A percentile compares a stretch with the other conserved stretches of the same genome.
phyloP scores from a whole-genome alignment of 2,113 vertebrate species.

The Euleptes europaea region DNA sequence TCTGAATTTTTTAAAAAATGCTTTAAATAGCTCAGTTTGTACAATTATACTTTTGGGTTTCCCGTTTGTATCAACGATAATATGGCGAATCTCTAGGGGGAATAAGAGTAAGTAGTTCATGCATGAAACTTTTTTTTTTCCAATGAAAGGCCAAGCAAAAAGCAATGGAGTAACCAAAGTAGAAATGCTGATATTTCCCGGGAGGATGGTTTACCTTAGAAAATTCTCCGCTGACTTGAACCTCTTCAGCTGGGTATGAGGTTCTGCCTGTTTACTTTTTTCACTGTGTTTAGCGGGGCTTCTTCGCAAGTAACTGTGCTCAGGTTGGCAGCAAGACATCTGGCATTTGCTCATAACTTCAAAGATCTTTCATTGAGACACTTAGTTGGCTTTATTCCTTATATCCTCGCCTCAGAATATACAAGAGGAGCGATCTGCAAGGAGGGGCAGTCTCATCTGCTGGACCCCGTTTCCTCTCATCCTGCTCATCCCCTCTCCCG shows the following conservation, averaged over 20 bases:
- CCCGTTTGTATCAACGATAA: conserved; percentile 1
- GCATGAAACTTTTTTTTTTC: neutral
- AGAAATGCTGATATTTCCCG: neutral
- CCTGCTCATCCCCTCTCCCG: too few species aligned
- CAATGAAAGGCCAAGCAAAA: neutral
- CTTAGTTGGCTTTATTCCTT: neutral
- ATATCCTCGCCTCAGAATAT: neutral
- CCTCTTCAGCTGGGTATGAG: neutral
- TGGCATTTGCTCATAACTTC: neutral
- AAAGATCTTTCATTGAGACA: neutral
- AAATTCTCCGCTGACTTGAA: neutral
- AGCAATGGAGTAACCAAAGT: neutral
- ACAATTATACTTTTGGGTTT: neutral
- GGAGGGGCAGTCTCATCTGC: too few species aligned
- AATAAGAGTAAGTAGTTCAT: neutral
- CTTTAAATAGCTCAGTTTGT: neutral
- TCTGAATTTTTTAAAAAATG: neutral
- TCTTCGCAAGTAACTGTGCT: neutral
- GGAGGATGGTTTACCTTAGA: neutral
- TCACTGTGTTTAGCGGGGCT: neutral
- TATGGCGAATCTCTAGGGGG: neutral
- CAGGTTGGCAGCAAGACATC: neutral
- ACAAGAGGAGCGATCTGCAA: too few species aligned
- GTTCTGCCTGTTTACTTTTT: neutral
- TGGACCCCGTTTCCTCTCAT: too few species aligned